phyloP scores from a whole-genome alignment of 1,140 invertebrate genomes.

The Laupala kohalensis region DNA sequence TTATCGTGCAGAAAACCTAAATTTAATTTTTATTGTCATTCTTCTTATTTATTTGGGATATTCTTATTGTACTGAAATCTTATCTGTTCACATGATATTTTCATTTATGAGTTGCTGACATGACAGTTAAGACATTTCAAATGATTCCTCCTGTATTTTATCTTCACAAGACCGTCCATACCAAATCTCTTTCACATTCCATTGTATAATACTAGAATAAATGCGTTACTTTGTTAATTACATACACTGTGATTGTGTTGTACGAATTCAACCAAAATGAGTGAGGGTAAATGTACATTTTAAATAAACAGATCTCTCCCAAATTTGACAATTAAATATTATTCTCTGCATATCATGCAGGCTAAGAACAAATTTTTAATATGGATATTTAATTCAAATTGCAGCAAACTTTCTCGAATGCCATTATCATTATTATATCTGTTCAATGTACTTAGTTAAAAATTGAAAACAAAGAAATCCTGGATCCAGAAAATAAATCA shows the following conservation, averaged over 20 bases:
- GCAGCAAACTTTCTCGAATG: neutral
- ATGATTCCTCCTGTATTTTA: neutral
- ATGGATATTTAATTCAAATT: neutral
- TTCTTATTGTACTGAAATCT: neutral
- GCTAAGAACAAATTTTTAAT: neutral
- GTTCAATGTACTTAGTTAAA: neutral
- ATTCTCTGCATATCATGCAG: neutral
- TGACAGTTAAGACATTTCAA: neutral
- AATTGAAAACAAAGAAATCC: neutral
- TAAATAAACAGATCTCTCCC: neutral
- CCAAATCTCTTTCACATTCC: neutral
- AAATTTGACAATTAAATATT: neutral
- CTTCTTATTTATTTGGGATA: neutral
- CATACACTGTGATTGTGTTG: neutral
- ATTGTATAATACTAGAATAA: neutral
- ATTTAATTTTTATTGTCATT: neutral
- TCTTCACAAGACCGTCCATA: conserved; percentile 4
- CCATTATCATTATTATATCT: neutral
- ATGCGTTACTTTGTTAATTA: neutral
- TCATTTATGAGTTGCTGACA: neutral
- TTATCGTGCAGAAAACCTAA: too few species aligned
- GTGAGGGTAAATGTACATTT: neutral
- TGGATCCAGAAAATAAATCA: neutral
- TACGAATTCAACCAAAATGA: neutral
- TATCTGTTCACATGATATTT: neutral